Evolutionary conservation across 2,888 invertebrate species (phyloP), one percentile per base, ranked within the genome.

Genomic region (Pachymerium ferrugineum): DNA sequence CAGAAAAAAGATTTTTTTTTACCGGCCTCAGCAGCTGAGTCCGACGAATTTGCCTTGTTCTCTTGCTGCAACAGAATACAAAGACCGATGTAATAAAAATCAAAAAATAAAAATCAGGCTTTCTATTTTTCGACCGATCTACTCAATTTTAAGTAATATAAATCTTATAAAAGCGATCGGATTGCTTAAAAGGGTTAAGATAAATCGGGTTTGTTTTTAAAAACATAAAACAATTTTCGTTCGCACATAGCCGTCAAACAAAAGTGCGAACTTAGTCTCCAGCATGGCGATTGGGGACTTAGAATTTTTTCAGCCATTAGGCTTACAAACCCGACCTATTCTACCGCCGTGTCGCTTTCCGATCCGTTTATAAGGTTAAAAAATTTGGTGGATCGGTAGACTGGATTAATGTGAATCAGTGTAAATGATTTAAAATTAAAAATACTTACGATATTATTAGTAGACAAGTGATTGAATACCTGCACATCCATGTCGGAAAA

Each of bases 231-330:
- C 22, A 54, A 54, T 54, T 22, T 38, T 12, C n/a, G n/a, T 54
- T 54, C 2, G 25, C 5, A 54, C 25, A 25, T 54, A 30, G 69
- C 69, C 69, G 29, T 19, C 69, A 69, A n/a, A 69, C 69, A 69
- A 31, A 30, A 54, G 69, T 31, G 33, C 28, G 71, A 38, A 71
- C 71, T 35, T 71, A 71, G 71, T 71, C 71, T 71, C 71, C 71
- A 38, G 16, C 71, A 71, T 71, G 71, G 38, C 71, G 71, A 35
- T 33, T n/a, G n/a, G 71, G 71, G 71, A 71, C 71, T 71, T 71
- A 71, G 71, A 71, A 71, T 22, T 35, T 54, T 71, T 71, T 38
- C 71, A 38, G 33, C 38, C 71, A 71, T 35, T 71, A 69, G 69
- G 69, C 69, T 69, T 69, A 69, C 25, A 69, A 69, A 30, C 19